Conservation (phyloP, 2,113 vertebrate species). For the Hoplias malabaricus region DNA sequence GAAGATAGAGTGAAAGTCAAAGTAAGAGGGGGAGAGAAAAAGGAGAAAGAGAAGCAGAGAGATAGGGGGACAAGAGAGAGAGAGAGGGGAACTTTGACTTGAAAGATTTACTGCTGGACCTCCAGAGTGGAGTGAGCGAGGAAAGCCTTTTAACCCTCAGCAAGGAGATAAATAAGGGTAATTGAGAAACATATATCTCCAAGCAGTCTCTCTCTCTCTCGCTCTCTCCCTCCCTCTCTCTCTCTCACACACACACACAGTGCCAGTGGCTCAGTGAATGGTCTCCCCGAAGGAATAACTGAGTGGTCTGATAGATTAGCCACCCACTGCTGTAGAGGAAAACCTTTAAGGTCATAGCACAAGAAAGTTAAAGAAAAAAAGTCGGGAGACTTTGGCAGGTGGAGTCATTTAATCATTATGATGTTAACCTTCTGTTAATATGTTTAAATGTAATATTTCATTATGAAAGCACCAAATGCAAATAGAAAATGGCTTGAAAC, state of each 20-base stretch:
- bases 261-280: not conserved
- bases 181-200: slow-evolving; percentile 16
- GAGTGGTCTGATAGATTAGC: slow-evolving; percentile 1
- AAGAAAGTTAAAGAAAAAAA: slow-evolving; percentile 2
- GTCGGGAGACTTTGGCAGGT: not conserved
- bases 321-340: not conserved
- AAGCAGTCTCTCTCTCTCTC: not conserved
- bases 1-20: not conserved
- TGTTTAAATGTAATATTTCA: too few relatives aligned
- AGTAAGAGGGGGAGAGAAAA: not conserved
- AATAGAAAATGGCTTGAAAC: too few relatives aligned
- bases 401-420: too few relatives aligned
- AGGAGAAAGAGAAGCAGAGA: not conserved
- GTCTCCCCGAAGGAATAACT: not conserved
- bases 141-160: slow-evolving; percentile 36
- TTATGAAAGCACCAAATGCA: too few relatives aligned
- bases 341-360: not conserved
- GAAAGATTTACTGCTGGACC: slow-evolving; percentile 29
- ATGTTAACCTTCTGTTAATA: too few relatives aligned
- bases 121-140: not conserved
- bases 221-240: not conserved
- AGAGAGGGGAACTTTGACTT: not conserved
- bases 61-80: not conserved
- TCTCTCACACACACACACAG: not conserved
- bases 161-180: slow-evolving; percentile 35